Evolutionary conservation across 2,888 invertebrate species (phyloP), one percentile per base, ranked within the genome.

Genomic region (Drepanosiphum platanoidis): DNA sequence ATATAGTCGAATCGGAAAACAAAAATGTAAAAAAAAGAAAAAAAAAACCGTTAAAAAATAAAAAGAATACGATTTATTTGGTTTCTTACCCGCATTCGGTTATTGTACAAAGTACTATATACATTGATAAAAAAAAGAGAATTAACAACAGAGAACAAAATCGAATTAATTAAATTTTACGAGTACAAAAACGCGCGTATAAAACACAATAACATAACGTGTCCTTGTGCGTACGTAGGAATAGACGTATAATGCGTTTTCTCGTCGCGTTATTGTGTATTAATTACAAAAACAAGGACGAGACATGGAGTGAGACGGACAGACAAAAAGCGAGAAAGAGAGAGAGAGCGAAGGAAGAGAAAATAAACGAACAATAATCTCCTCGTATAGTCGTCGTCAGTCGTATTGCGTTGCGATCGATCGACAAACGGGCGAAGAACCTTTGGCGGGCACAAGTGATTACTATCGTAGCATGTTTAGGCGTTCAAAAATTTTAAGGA

Each of bases 261-360:
- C 27, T 7, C 3, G 13, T 3, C 27, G 22, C 42, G 3, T 15
- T 46, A 15, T n/a, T n/a, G n/a, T n/a, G n/a, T n/a, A n/a, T 72
- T 46, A 30, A 42, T 72, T 46, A 72, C 18, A 27, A 30, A 42
- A 46, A 72, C 46, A 46, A 72, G 46, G 72, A 46, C 71, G 42
- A 30, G 9, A 30, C 7, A 72, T 15, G 27, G 1, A 3, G 13
- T 2, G 2, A 30, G 30, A 15, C 4, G 27, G 9, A 27, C 11
- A 13, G 13, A 7, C 15, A 72, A 30, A 1, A 52, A 39, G 39
- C 39, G 42, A 30, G 42, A 42, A 15, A 13, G 11, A n/a, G 5
- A 30, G 30, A 7, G n/a, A n/a, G 22, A 4, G 9, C n/a, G 58
- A 61, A 27, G 64, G 64, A 64, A 27, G 27, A 30, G 18, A 46